Evolutionary conservation across 2,888 invertebrate species (phyloP), one percentile per base, ranked within the genome.

Genomic region (Lucinisca nassula): DNA sequence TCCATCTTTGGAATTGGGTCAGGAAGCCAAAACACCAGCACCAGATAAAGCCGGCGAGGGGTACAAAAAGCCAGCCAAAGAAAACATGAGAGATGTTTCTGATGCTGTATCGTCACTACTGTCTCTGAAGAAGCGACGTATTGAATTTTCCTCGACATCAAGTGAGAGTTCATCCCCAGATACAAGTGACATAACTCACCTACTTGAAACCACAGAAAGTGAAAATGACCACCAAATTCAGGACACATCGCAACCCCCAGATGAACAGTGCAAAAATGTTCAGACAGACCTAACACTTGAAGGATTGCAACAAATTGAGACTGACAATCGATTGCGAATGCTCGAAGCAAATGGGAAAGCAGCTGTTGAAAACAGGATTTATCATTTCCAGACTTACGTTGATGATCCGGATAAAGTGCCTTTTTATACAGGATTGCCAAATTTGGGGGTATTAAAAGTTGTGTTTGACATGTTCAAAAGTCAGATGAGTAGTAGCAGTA

Each of bases 281-380:
- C 82, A 85, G 37, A 85, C 85, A 73, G 85, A 82, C 14, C 45
- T 85, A 10, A 78, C 81, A 14, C 14, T 35, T 24, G 40, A 77
- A 17, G 21, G 6, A 4, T 61, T 82, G 12, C 24, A 67, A 49
- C 32, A 61, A 14, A 24, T 78, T 32, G 78, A 85, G 32, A 45
- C 14, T 73, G 82, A 85, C n/a, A 21, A 37, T n/a, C 67, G 38
- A 27, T 40, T 79, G 27, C 55, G 84, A 73, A 27, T 74, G 32
- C 27, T n/a, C 30, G 35, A 73, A 0, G 24, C 72, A 24, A 35
- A 55, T 30, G 40, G 10, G 35, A 14, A 61, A 17, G 21, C 40
- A 4, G 14, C 37, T 0, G 1, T 17, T n/a, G n/a, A 73, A 35
- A 30, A 51, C 30, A 61, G 61, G 30, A 17, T 85, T 21, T 79